Evolutionary conservation across 64 coral and sea anemone genomes (phyloP).

Genomic region (Montipora efflorescens): DNA sequence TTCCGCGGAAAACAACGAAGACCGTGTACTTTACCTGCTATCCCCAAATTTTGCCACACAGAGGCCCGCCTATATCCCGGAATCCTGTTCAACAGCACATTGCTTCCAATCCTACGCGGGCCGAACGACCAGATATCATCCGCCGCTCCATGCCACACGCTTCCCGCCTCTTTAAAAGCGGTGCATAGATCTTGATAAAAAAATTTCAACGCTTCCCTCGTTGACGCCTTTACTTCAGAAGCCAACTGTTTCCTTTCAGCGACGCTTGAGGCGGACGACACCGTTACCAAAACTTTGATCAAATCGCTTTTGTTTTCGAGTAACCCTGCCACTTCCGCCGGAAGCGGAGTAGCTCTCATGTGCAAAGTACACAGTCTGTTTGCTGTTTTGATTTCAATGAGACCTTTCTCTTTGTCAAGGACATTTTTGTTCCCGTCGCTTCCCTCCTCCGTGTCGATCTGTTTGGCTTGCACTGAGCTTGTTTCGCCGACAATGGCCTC

Average conservation of each 20-base stretch:
- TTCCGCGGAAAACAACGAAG: too few relatives aligned
- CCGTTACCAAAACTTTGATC: slow-evolving; percentile 66
- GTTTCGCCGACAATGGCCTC: slow-evolving; percentile 79
- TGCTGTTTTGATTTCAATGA: slow-evolving; percentile 74
- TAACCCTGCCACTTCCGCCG: slow-evolving; percentile 56
- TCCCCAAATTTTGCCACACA: slow-evolving; percentile 71
- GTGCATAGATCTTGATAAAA: slow-evolving; percentile 81
- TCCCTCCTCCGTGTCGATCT: background rate
- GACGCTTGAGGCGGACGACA: slow-evolving; percentile 32
- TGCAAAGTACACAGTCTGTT: slow-evolving; percentile 82
- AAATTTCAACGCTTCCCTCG: slow-evolving; percentile 17
- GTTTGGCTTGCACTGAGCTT: slow-evolving; percentile 1
- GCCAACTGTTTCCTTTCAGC: slow-evolving; percentile 53
- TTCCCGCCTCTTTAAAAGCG: slow-evolving; percentile 77
- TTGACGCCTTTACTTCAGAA: slow-evolving; percentile 41
- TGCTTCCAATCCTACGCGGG: slow-evolving; percentile 84
- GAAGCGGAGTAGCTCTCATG: slow-evolving; percentile 81
- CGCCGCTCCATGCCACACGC: slow-evolving; percentile 71
- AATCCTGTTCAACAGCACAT: slow-evolving; percentile 87
- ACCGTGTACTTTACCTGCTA: slow-evolving; percentile 10
- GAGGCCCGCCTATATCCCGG: slow-evolving; percentile 82
- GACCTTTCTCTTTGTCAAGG: slow-evolving; percentile 51
- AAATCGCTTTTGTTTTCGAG: slow-evolving; percentile 78
- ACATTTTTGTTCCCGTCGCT: background rate
- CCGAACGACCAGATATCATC: slow-evolving; percentile 97